Evolutionary conservation across 2,113 vertebrate species (phyloP).

Genomic region (Myrmecobius fasciatus): DNA sequence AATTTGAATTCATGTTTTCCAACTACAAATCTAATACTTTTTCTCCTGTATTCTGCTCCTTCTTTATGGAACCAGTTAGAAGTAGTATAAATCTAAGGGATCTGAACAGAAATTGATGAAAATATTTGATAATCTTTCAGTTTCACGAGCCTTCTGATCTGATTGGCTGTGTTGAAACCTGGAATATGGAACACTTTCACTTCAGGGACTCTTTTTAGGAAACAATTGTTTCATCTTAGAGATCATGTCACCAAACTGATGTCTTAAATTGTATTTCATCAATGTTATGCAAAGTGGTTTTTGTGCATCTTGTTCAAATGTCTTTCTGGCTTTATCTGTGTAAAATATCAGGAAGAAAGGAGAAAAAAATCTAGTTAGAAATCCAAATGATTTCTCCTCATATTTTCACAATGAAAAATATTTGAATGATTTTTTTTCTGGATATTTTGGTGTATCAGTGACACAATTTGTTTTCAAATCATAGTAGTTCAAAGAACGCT

Average conservation of each 20-base stretch:
- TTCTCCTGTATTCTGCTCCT: neutral
- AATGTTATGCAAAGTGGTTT: neutral
- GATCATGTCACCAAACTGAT: neutral
- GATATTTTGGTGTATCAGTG: neutral
- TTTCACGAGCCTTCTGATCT: neutral
- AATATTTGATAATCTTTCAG: constrained; percentile 2
- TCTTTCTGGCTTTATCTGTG: neutral
- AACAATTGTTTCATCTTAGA: neutral
- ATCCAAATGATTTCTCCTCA: neutral
- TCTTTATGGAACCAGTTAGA: neutral
- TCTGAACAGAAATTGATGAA: neutral
- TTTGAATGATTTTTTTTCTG: neutral
- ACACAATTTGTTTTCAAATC: neutral
- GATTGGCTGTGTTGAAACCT: neutral
- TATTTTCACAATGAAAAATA: neutral
- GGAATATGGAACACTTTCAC: neutral
- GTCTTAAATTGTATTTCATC: neutral
- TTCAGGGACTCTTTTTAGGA: neutral
- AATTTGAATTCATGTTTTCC: neutral
- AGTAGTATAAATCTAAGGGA: neutral
- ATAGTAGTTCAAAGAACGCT: neutral
- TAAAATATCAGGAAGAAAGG: neutral
- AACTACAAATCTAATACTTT: neutral
- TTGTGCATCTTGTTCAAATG: neutral
- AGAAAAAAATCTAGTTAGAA: neutral